Evolutionary conservation across 2,113 vertebrate genomes (phyloP), one percentile per base, ranked within the genome.

Genomic region (Maccullochella peelii): DNA sequence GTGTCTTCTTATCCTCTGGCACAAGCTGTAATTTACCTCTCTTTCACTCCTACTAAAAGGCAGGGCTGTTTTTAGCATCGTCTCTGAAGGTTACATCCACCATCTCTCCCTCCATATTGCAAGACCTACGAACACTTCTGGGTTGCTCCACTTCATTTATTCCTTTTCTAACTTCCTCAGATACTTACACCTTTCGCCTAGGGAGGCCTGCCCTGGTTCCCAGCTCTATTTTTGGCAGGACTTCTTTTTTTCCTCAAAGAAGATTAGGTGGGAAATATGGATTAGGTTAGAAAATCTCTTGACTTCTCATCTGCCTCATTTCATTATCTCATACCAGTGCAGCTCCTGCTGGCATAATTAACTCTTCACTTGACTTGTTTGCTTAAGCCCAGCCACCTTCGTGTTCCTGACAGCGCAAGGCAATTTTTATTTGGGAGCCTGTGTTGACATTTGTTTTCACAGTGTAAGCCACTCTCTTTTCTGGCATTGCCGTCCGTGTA

Each of bases 1-100:
- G 30, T 87, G 66, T 69, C 80, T 59, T 80, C 71, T 77, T 75
- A 84, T 88, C 66, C 67, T 75, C 66, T 89, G 84, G 79, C 78
- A 73, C 21, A 68, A 70, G 33, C 69, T 83, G 33, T 90, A 86
- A 89, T 84, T 91, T 85, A 77, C 78, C 30, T 88, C 59, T 80
- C 50, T 66, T 68, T 82, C 81, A 84, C 57, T 86, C 50, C 77
- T 69, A 61, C 68, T 81, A 63, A 77, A 80, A 27, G 40, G 14
- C 69, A 6, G 7, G 14, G 33, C 83, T 91, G 70, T 90, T 88
- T 92, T 91, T 89, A 87, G 81, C 58, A 12, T 52, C 8, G 15
- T 80, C 49, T 78, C 59, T 72, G 57, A 80, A 78, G 75, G 79
- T 77, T 86, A 42, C 30, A 75, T 79, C 23, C 18, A 42, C 40